Base-by-base conservation (phyloP, 2,113 vertebrate species). In the Thunnus thynnus region DNA sequence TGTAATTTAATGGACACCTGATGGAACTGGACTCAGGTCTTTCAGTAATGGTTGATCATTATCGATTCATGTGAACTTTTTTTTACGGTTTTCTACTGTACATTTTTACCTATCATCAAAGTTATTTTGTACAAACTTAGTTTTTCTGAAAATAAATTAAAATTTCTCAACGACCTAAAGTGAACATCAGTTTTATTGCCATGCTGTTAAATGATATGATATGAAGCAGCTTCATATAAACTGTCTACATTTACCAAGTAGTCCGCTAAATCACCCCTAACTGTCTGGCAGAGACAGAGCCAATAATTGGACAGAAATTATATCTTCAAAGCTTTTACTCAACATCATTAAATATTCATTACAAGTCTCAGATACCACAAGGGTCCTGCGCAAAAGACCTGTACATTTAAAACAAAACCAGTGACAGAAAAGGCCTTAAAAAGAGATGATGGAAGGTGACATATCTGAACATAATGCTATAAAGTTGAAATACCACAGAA, bases 401-500 rank as follows among this genome's bases (percentile, higher is more conserved):
- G 86, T 70, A 85, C 85, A 89, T 92, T 93, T 91, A 82, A 94
- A 91, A 92, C 80, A 91, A 91, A 94, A 71, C 72, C 72, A 76
- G 82, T 72, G 85, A 85, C 85, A 72, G 77, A 75, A 86, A 83
- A 84, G 85, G 88, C 88, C 70, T 91, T 95, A 91, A 95, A 96
- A 94, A 88, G 85, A 88, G 87, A 93, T 94, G 94, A 95, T 94
- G 91, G 93, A 93, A 93, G 89, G 88, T 92, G 92, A 94, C 91
- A 92, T 92, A 92, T 94, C 87, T 41, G 92, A 95, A 93, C 92
- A 95, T 94, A 93, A 93, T 93, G 93, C 92, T 91, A 93, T 96
- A 95, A 96, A 95, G 86, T 94, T 95, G 94, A 95, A 95, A 96
- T 95, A 96, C 92, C 94, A 94, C 91, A 90, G 89, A 92, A 95